A percentile compares a stretch with the other conserved stretches of the same genome.
Conservation (phyloP, 1,140 invertebrate genomes). For the Phthorimaea operculella region DNA sequence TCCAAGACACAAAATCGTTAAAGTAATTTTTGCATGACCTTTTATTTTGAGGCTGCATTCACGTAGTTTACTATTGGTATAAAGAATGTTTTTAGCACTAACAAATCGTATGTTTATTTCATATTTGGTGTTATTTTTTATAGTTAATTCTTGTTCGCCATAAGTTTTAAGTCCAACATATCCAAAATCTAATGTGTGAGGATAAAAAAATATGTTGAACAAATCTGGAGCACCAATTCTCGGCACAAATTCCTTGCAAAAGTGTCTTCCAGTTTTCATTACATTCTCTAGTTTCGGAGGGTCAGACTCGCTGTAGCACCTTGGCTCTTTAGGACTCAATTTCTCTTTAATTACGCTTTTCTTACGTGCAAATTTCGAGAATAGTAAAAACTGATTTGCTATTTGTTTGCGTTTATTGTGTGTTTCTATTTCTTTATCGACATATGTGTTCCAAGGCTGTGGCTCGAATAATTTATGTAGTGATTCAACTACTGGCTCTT, state of each 20-base stretch:
- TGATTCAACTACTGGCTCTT: constrained; percentile 32
- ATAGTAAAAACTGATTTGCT: constrained; percentile 27
- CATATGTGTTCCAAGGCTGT: constrained; percentile 39
- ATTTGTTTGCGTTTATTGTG: constrained; percentile 24
- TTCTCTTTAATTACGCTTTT: constrained; percentile 28
- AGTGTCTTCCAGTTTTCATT: constrained; percentile 15
- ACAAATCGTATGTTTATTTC: constrained; percentile 37
- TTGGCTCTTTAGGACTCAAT: constrained; percentile 21
- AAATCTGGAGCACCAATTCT: constrained; percentile 28
- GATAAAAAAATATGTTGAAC: constrained; percentile 36
- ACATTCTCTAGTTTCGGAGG: constrained; percentile 12
- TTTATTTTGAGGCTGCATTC: constrained; percentile 32
- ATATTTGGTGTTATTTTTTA: constrained; percentile 44
- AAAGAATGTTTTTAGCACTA: constrained; percentile 32
- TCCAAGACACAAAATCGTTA: constrained; percentile 40
- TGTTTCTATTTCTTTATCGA: constrained; percentile 28
- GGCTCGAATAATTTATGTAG: constrained; percentile 42
- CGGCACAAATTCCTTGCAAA: constrained; percentile 25
- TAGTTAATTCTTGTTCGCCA: constrained; percentile 36
- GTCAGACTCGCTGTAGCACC: constrained; percentile 16
- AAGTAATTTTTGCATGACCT: constrained; percentile 21
- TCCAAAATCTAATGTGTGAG: constrained; percentile 43
- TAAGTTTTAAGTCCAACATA: constrained; percentile 38
- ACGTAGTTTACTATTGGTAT: constrained; percentile 30
- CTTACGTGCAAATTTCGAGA: constrained; percentile 18